These are phyloP conservation scores for Tetrapedia diversipes DNA, from an alignment of 2,888 invertebrate species.

Conservation along the genomic window DNA sequence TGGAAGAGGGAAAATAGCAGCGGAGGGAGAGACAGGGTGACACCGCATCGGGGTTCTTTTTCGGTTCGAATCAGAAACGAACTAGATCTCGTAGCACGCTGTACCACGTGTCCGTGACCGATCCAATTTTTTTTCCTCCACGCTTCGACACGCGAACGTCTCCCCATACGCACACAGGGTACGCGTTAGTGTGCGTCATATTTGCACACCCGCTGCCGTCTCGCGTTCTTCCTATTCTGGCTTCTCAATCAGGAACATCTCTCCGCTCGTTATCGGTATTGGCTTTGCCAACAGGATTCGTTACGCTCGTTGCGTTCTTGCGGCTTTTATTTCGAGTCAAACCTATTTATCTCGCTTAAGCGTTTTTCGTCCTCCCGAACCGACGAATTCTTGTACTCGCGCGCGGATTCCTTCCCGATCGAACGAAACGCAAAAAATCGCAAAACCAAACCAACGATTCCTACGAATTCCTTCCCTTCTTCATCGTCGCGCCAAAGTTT, in stretches of 20 bases:
- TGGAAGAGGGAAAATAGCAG: constrained; percentile 14
- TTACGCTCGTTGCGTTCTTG: constrained; percentile 54
- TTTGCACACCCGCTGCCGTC: constrained; percentile 1
- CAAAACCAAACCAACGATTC: not conserved
- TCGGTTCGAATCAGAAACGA: constrained; percentile 51
- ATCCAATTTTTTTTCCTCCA: constrained; percentile 71
- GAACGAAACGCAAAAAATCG: not conserved
- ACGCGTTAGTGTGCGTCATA: no score
- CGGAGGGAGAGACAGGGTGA: not conserved
- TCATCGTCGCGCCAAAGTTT: no score
- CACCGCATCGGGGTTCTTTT: constrained; percentile 55
- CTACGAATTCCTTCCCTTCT: no score
- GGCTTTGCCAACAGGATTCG: constrained; percentile 68
- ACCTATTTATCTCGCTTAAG: constrained; percentile 48
- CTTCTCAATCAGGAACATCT: constrained; percentile 68
- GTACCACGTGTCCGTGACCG: constrained; percentile 77
- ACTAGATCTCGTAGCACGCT: constrained; percentile 47
- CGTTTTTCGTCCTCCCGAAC: constrained; percentile 22
- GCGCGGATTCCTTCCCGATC: not conserved
- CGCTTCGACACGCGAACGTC: constrained; percentile 54
- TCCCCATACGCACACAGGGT: constrained; percentile 19
- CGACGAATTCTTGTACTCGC: constrained; percentile 30
- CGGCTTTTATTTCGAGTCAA: constrained; percentile 27
- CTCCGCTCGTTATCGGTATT: constrained; percentile 49
- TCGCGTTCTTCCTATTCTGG: constrained; percentile 49